A percentile compares a stretch with the other conserved stretches of the same genome.
phyloP scores from a whole-genome alignment of 2,113 vertebrate species.

The Lycaon pictus region DNA sequence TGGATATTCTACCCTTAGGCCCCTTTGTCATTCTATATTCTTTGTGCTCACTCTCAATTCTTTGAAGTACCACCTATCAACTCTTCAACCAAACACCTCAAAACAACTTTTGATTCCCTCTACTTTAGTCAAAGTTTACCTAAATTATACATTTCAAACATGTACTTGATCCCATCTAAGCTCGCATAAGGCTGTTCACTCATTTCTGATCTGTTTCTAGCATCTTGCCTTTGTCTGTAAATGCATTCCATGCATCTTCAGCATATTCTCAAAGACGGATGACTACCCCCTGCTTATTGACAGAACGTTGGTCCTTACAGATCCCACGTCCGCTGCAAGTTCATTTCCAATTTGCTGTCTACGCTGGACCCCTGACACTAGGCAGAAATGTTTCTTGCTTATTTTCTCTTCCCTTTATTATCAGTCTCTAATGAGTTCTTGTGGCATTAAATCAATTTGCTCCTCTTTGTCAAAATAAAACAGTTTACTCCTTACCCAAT shows the following conservation, averaged over 20 bases:
- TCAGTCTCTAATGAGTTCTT: constrained; percentile 46
- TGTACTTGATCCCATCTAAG: background rate
- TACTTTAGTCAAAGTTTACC: background rate
- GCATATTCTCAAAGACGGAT: background rate
- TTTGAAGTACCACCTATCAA: background rate
- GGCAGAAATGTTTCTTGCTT: constrained; percentile 3
- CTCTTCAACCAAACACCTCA: background rate
- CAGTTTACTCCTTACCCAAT: background rate
- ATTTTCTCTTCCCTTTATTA: constrained; percentile 21
- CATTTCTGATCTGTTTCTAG: constrained; percentile 26
- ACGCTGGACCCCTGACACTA: background rate
- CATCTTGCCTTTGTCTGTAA: constrained; percentile 17
- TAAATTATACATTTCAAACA: constrained; percentile 44
- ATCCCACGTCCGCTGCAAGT: background rate
- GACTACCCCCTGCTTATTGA: background rate
- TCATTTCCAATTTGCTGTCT: constrained; percentile 23
- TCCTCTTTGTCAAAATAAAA: constrained; percentile 54
- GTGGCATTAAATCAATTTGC: constrained; percentile 15
- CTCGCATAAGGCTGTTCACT: constrained; percentile 1
- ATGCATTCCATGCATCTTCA: background rate
- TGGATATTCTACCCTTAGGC: background rate
- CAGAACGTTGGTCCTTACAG: background rate
- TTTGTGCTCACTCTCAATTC: background rate
- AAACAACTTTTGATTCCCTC: constrained; percentile 11
- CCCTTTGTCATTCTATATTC: background rate